Evolutionary conservation across 2,113 vertebrate genomes (phyloP).

Genomic region (Callipepla squamata): DNA sequence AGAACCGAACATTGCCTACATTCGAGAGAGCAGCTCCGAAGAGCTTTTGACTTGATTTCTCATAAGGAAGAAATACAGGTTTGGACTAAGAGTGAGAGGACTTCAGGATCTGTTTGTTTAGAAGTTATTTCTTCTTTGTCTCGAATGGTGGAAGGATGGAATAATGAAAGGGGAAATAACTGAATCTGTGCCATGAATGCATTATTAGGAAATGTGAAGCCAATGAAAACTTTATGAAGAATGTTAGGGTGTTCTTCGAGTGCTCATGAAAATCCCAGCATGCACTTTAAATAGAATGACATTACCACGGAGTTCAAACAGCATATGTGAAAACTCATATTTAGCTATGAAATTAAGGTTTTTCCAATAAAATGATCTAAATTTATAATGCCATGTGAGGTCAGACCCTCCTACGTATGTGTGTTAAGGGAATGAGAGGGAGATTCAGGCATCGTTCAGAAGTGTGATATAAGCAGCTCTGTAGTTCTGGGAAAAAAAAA

Average conservation of each 20-base stretch:
- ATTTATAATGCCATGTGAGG: background rate
- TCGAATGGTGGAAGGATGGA: background rate
- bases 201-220: background rate
- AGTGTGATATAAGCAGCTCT: background rate
- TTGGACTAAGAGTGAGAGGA: background rate
- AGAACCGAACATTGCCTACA: rapidly evolving
- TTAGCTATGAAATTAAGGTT: background rate
- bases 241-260: background rate
- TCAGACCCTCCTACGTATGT: background rate
- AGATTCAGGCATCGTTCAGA: background rate
- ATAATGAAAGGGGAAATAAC: background rate
- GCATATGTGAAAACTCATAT: background rate
- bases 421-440: background rate
- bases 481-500: background rate
- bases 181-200: no score
- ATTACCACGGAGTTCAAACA: background rate
- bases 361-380: background rate
- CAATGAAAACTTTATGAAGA: background rate
- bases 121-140: background rate
- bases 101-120: background rate
- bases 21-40: background rate
- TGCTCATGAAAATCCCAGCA: background rate
- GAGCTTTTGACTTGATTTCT: background rate
- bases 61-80: background rate
- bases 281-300: background rate